Conservation (phyloP, 2,797 vertebrate species). For the Triplophysa bombifrons region DNA sequence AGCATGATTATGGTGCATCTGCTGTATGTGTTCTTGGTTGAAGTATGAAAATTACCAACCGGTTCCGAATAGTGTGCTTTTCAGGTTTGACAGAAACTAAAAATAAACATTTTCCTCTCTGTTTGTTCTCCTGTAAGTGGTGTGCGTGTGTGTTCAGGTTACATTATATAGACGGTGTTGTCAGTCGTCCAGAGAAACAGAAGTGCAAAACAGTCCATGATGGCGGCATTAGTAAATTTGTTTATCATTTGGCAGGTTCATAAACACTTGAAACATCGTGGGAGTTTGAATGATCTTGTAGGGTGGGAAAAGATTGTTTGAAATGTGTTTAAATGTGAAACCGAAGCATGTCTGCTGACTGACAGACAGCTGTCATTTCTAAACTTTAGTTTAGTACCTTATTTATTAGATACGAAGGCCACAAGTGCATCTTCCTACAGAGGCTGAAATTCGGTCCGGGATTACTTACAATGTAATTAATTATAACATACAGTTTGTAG, state of each 20-base stretch:
- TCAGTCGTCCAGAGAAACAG: conserved; percentile 15
- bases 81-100: conserved; percentile 25
- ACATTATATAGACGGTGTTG: neutral
- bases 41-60: neutral
- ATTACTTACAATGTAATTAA: too few species aligned
- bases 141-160: conserved; percentile 6
- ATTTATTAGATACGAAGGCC: neutral
- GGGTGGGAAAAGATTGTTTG: conserved; percentile 24
- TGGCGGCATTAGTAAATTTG: conserved; percentile 8
- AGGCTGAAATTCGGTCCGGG: too few species aligned
- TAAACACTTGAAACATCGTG: conserved; percentile 32
- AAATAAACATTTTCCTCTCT: conserved; percentile 11
- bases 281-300: conserved; percentile 19
- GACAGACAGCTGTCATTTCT: neutral
- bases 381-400: neutral
- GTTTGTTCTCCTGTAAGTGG: conserved; percentile 23
- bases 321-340: conserved; percentile 34
- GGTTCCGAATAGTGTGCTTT: neutral
- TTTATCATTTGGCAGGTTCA: conserved; percentile 18
- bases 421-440: too few species aligned
- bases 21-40: neutral
- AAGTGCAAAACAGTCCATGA: conserved; percentile 11
- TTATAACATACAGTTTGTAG: too few species aligned
- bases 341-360: neutral
- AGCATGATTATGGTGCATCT: too few species aligned